phyloP scores from a whole-genome alignment of 2,113 vertebrate species.

The Phalacrocorax pelagicus region DNA sequence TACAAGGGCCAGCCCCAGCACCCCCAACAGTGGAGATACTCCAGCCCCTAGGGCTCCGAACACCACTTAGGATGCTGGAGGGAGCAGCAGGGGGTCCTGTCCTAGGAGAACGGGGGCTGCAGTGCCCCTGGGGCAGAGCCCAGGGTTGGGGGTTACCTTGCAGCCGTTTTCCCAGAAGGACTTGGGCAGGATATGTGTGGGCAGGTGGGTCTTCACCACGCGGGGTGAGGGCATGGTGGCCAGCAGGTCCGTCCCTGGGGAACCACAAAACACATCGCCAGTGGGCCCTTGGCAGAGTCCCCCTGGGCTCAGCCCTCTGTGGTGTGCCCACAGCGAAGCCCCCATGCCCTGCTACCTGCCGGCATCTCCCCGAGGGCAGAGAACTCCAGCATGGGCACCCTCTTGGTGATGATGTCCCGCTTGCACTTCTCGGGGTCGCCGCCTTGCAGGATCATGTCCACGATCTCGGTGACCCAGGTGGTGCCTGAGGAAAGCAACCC shows the following conservation, averaged over 20 bases:
- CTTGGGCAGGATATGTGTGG: conserved; percentile 60
- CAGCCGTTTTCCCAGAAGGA: conserved; percentile 76
- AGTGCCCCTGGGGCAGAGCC: no score
- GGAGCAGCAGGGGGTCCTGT: background rate
- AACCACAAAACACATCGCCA: background rate
- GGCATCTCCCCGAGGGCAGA: background rate
- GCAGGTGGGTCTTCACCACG: conserved; percentile 73
- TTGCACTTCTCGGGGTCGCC: conserved; percentile 65
- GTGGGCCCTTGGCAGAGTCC: background rate
- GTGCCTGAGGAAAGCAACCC: conserved; percentile 61
- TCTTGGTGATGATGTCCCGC: conserved; percentile 51
- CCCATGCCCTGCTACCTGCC: background rate
- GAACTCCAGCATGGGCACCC: conserved; percentile 76
- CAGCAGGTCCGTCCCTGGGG: conserved; percentile 62
- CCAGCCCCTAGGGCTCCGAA: background rate
- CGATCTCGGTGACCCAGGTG: conserved; percentile 77
- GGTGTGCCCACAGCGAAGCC: accelerated
- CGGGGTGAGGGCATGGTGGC: conserved; percentile 64
- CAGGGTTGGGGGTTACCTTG: conserved; percentile 61
- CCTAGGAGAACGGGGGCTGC: background rate
- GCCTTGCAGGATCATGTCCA: conserved; percentile 68
- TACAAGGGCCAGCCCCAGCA: background rate
- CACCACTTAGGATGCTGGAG: background rate
- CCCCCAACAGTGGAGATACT: background rate
- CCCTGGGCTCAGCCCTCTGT: background rate